These are phyloP conservation scores for Apus apus DNA, from an alignment of 2,113 vertebrate genomes.

Conservation along the genomic window DNA sequence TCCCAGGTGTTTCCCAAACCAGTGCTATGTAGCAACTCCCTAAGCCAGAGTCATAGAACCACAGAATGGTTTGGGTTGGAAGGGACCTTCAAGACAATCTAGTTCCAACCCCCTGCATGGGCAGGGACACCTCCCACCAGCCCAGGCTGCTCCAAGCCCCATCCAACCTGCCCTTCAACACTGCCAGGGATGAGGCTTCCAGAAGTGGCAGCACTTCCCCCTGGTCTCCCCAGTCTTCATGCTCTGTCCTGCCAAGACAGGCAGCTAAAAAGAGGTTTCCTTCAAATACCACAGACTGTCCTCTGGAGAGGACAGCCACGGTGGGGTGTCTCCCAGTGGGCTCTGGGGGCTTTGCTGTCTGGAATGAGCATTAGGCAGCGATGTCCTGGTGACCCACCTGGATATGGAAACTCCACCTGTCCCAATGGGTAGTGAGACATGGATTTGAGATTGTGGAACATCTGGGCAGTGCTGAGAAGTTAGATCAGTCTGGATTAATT, in stretches of 20 bases:
- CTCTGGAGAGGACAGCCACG: fast-evolving
- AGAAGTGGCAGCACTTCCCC: not conserved
- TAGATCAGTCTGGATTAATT: not conserved
- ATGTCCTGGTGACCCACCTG: fast-evolving
- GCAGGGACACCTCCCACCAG: no score
- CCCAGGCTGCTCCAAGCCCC: no score
- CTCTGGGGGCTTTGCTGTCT: fast-evolving
- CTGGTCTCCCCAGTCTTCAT: not conserved
- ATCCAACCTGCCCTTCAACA: no score
- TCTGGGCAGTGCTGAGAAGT: not conserved
- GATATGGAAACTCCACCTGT: not conserved
- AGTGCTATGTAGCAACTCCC: not conserved
- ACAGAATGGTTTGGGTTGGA: no score
- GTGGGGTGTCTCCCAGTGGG: fast-evolving
- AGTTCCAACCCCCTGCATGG: no score
- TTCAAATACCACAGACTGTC: not conserved
- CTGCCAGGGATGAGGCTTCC: no score
- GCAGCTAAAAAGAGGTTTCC: not conserved
- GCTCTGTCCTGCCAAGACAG: not conserved
- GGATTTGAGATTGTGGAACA: not conserved
- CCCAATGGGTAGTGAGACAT: not conserved
- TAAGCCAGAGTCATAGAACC: not conserved
- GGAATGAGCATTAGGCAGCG: not conserved
- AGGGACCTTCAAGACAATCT: no score
- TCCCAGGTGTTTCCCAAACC: not conserved